Percentiles rank a stretch among this genome's conserved stretches.
These are phyloP conservation scores for Stratiomys singularior DNA, from an alignment of 2,888 invertebrate genomes.

Conservation along the genomic window DNA sequence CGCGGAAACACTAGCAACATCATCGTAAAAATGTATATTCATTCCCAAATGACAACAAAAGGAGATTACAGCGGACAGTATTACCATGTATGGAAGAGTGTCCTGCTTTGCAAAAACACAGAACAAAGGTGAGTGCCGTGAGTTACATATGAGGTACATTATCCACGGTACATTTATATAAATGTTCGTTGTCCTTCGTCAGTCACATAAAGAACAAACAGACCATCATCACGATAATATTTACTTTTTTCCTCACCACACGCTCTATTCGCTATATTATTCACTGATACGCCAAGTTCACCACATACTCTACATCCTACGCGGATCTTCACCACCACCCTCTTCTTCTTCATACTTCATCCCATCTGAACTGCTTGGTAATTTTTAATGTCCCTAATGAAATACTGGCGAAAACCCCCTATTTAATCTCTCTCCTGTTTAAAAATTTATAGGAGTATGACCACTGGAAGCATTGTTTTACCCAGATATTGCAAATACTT, in stretches of 20 bases:
- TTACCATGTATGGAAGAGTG: neutral
- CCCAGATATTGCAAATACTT: no score
- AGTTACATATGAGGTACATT: slow-evolving; percentile 9
- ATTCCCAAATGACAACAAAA: slow-evolving; percentile 36
- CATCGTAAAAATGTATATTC: no score
- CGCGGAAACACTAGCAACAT: no score
- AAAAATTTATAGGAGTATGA: slow-evolving; percentile 39
- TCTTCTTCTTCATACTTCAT: neutral
- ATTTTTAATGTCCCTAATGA: slow-evolving; percentile 40
- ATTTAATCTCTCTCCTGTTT: slow-evolving; percentile 38
- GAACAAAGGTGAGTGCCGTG: slow-evolving; percentile 1
- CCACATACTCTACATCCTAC: neutral
- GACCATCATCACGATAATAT: slow-evolving; percentile 22
- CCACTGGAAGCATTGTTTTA: slow-evolving; percentile 29
- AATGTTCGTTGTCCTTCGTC: slow-evolving; percentile 11
- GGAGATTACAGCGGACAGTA: slow-evolving; percentile 33
- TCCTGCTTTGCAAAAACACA: no score
- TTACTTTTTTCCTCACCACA: slow-evolving; percentile 4
- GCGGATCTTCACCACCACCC: neutral
- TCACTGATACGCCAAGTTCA: no score
- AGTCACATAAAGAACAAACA: slow-evolving; percentile 17
- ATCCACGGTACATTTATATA: slow-evolving; percentile 33
- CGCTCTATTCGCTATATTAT: no score
- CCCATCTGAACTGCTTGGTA: neutral
- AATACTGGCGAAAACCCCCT: slow-evolving; percentile 19